Base-by-base conservation (phyloP, 2,888 invertebrate genomes). In the Aphidoletes aphidimyza region DNA sequence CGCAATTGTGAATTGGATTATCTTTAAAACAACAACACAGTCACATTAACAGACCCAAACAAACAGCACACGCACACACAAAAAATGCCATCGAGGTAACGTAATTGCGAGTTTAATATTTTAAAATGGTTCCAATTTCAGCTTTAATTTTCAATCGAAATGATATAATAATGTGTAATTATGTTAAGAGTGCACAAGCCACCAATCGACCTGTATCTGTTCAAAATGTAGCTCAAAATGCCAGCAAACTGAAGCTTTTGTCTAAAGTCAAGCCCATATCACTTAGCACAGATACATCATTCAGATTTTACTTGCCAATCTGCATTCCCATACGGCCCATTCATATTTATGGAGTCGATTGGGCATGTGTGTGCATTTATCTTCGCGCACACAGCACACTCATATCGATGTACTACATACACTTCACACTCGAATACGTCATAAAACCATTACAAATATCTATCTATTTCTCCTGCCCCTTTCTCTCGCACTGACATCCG, bases 101-200 rank as follows among this genome's bases (percentile, higher is more conserved):
- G 69, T 69, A 34, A 34, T 69, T 69, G 69, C 34, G 69, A 69
- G 30, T 9, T 69, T 69, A 69, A 69, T 69, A 69, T 69, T 69
- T 69, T 30, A 69, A 26, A 69, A n/a, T 14, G 69, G 30, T 30
- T 69, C 69, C 30, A 69, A 69, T 69, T 69, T 69, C 69, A 69
- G 69, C 69, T 69, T 69, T 54, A 54, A 54, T 54, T 54, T 69
- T 69, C 30, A 30, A 69, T 69, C 17, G 30, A 34, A 69, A 69
- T 69, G 30, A 69, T 69, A 30, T 30, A 69, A 69, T 69, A 54
- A 54, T 69, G 30, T 69, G 69, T 69, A 34, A 69, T 69, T 69
- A 69, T 69, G 34, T n/a, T 69, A 34, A 69, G 30, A 69, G 69
- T 30, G 69, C 69, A 69, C 34, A 69, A n/a, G 54, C 47, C 17